A percentile compares a stretch with the other conserved stretches of the same genome.
Evolutionary conservation across 2,113 vertebrate species (phyloP).

Genomic region (Nesogale talazaci): DNA sequence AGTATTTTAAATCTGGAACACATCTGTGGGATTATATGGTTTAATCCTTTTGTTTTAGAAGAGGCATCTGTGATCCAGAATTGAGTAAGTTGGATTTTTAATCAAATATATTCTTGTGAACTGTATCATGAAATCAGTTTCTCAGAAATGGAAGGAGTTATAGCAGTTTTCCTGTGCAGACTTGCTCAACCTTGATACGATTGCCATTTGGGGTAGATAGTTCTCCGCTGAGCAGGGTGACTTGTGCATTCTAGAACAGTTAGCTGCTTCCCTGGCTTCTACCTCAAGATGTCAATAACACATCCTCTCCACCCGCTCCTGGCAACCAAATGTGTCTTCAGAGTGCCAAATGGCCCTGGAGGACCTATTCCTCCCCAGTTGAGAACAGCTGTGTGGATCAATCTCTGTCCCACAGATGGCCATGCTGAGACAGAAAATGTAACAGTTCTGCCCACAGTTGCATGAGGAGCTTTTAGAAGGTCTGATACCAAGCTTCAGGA

Average conservation of each 20-base stretch:
- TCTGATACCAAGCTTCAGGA: background rate
- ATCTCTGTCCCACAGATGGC: background rate
- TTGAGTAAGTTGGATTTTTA: constrained; percentile 50
- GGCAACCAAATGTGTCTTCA: background rate
- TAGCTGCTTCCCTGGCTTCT: background rate
- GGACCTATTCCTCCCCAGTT: background rate
- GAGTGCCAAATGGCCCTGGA: background rate
- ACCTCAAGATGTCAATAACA: background rate
- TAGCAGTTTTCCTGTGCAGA: background rate
- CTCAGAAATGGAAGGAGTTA: background rate
- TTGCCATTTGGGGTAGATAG: background rate
- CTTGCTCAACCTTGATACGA: background rate
- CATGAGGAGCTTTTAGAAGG: background rate
- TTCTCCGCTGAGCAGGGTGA: no score
- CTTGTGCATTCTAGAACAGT: background rate
- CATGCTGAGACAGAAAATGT: background rate
- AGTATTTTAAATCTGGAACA: constrained; percentile 59
- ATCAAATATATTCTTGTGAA: constrained; percentile 26
- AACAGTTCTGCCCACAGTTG: background rate
- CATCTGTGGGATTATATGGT: constrained; percentile 48
- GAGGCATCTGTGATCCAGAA: constrained; percentile 43
- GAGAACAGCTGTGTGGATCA: background rate
- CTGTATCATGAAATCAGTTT: background rate
- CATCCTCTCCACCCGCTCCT: background rate
- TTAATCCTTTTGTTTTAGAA: constrained; percentile 55